These are phyloP conservation scores for Scaptodrosophila latifasciaeformis DNA, from an alignment of 2,888 invertebrate genomes.

Conservation along the genomic window DNA sequence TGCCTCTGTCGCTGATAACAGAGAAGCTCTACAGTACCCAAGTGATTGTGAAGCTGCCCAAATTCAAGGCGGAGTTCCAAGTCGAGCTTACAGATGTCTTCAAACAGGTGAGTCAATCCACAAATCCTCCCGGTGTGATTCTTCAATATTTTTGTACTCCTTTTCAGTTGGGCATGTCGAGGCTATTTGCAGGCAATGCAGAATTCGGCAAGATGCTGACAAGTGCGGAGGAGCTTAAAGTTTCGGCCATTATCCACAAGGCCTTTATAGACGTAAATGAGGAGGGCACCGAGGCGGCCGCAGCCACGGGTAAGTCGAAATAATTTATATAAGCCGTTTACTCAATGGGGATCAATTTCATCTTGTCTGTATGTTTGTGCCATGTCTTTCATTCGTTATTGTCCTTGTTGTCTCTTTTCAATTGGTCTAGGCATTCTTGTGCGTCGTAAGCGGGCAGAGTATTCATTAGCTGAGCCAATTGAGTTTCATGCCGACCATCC, in stretches of 20 bases:
- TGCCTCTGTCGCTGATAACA: conserved; percentile 78
- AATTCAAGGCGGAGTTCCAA: conserved; percentile 87
- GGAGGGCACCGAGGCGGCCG: conserved; percentile 91
- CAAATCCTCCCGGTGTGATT: too few species aligned
- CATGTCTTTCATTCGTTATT: too few species aligned
- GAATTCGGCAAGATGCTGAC: conserved; percentile 81
- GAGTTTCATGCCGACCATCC: conserved; percentile 67
- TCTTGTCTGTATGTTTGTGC: conserved; percentile 18
- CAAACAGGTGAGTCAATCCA: conserved; percentile 75
- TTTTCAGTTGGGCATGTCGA: conserved; percentile 81
- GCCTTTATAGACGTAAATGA: conserved; percentile 92
- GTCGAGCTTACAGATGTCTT: conserved; percentile 79
- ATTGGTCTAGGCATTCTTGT: conserved; percentile 76
- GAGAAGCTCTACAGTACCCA: conserved; percentile 75
- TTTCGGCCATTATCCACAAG: conserved; percentile 87
- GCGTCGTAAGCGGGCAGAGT: conserved; percentile 55
- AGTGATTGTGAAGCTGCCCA: conserved; percentile 81
- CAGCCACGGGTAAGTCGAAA: conserved; percentile 79
- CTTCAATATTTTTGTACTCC: neutral
- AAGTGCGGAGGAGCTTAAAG: conserved; percentile 71
- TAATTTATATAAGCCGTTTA: too few species aligned
- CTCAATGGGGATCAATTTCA: neutral
- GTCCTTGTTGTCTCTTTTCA: conserved; percentile 3
- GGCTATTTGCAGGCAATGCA: conserved; percentile 78
- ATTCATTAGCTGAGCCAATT: conserved; percentile 29